These are phyloP conservation scores for Villa cingulata DNA, from an alignment of 2,888 invertebrate species.

Conservation along the genomic window DNA sequence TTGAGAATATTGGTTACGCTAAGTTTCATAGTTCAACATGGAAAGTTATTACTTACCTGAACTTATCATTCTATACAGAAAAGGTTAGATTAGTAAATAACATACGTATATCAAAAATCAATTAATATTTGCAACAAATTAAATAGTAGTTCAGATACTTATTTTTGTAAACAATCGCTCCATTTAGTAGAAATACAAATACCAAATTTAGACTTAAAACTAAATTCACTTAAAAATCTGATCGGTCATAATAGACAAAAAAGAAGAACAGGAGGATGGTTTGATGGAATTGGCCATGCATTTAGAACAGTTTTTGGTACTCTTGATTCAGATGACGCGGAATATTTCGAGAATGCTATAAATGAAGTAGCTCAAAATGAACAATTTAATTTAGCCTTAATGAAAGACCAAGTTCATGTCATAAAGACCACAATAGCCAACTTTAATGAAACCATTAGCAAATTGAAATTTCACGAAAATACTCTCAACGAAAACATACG, in stretches of 20 bases:
- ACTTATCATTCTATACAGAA: constrained; percentile 1
- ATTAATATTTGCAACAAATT: neutral
- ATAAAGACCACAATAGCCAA: constrained; percentile 13
- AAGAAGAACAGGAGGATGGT: neutral
- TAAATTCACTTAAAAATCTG: constrained; percentile 1
- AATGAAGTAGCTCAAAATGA: constrained; percentile 11
- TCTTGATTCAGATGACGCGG: constrained; percentile 10
- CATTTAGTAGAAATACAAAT: constrained; percentile 4
- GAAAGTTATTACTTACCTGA: constrained; percentile 4
- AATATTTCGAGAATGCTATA: constrained; percentile 13
- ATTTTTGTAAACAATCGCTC: constrained; percentile 3
- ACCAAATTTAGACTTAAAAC: constrained; percentile 1
- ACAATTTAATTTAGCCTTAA: constrained; percentile 8
- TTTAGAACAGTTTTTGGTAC: constrained; percentile 8
- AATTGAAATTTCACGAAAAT: constrained; percentile 12
- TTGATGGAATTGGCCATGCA: constrained; percentile 3
- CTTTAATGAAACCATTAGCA: constrained; percentile 13
- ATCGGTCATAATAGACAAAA: neutral
- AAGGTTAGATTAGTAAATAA: constrained; percentile 2
- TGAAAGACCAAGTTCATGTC: constrained; percentile 15
- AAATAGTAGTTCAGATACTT: neutral
- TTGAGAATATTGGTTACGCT: constrained; percentile 8
- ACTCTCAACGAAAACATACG: constrained; percentile 13
- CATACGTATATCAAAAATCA: constrained; percentile 1
- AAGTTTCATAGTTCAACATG: constrained; percentile 7